Base-by-base conservation (phyloP, 2,888 invertebrate species). In the Clostera curtula region DNA sequence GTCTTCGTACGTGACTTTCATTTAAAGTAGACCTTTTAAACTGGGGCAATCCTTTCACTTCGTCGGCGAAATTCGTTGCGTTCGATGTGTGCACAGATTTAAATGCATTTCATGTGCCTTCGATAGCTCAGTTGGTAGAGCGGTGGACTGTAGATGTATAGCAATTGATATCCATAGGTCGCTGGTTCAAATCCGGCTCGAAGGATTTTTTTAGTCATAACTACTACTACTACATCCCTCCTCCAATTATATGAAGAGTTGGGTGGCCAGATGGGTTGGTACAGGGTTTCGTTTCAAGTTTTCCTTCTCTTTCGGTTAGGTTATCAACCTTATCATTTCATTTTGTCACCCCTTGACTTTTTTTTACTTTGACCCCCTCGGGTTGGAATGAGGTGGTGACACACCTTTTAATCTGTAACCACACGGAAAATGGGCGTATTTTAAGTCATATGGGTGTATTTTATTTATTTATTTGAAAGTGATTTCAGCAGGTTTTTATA, bases 141-240 rank as follows among this genome's bases (percentile, higher is more conserved):
- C 82, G 82, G 83, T 82, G 77, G 79, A 82, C 80, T 80, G 79
- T 79, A 80, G 77, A 32, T 49, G 67, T 21, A 7, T 5, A 1
- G n/a, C n/a, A 25, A 46, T 43, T 63, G 80, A 38, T 29, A 85
- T 85, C 85, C 85, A 85, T 86, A 86, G 85, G 85, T 85, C 85
- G 79, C 85, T 86, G 85, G 85, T 86, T 86, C 85, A 86, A 85
- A 84, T 85, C 85, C 85, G 84, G 85, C 80, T 85, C 84, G 83
- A 85, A 84, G 85, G 83, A 85, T 13, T 35, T n/a, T 29, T 51
- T 54, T 63, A 52, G n/a, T n/a, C n/a, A n/a, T n/a, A n/a, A n/a
- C n/a, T n/a, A n/a, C n/a, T n/a, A n/a, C n/a, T n/a, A n/a, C n/a
- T n/a, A n/a, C n/a, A n/a, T n/a, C n/a, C n/a, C n/a, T n/a, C n/a